Evolutionary conservation across 2,797 vertebrate species (phyloP).

Genomic region (Lacerta viridis): DNA sequence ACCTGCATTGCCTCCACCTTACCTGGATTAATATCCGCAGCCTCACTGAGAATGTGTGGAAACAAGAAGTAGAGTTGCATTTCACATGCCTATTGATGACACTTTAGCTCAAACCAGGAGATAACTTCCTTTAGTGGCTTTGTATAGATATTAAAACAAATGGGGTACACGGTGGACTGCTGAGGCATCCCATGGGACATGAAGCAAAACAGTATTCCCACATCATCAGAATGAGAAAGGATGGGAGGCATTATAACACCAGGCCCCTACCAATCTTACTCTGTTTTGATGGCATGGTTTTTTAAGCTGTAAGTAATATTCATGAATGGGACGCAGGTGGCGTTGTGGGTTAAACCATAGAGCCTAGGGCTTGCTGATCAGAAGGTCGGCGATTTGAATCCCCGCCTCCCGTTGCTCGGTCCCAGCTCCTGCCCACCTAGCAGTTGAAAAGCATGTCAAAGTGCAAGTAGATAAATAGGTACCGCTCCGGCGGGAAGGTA

Average conservation of each 20-base stretch:
- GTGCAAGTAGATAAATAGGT: no score
- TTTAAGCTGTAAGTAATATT: not conserved
- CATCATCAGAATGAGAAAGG: not conserved
- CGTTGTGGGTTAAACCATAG: no score
- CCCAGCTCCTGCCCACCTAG: no score
- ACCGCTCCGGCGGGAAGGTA: no score
- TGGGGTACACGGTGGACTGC: not conserved
- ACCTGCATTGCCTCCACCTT: not conserved
- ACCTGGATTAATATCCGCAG: not conserved
- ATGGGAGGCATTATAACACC: not conserved
- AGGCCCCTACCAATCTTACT: no score
- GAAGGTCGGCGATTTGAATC: no score
- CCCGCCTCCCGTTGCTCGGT: no score
- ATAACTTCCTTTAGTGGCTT: not conserved
- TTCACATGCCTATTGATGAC: not conserved
- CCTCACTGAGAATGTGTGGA: not conserved
- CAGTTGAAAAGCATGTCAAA: no score
- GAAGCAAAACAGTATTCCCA: not conserved
- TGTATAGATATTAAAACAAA: not conserved
- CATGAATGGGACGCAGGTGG: no score
- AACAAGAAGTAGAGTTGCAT: not conserved
- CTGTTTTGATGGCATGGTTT: not conserved
- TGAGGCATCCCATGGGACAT: not conserved
- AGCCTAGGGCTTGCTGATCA: no score
- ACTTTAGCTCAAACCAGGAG: not conserved